phyloP scores from a whole-genome alignment of 2,888 invertebrate species.

The Patella depressa region DNA sequence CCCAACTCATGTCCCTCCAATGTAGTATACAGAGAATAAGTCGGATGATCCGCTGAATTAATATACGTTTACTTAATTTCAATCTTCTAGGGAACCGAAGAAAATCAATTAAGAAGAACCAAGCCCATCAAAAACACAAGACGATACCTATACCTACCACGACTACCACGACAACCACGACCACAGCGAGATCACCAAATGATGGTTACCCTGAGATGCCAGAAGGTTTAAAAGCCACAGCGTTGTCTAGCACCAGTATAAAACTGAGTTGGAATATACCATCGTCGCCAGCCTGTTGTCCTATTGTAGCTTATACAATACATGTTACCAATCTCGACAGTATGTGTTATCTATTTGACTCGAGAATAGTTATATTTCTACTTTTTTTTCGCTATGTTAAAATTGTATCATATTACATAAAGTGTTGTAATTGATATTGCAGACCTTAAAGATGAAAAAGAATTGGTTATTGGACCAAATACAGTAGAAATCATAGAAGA shows the following conservation, averaged over 20 bases:
- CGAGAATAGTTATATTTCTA: too few relatives aligned
- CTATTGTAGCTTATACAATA: constrained; percentile 37
- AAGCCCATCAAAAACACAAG: background rate
- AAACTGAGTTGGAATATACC: constrained; percentile 30
- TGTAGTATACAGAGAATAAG: too few relatives aligned
- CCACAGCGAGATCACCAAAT: constrained; percentile 1
- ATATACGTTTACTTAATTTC: too few relatives aligned
- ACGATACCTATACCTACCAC: background rate
- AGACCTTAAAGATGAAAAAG: constrained; percentile 13
- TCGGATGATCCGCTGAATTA: too few relatives aligned
- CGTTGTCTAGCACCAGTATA: constrained; percentile 25
- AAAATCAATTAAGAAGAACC: constrained; percentile 13
- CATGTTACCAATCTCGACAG: constrained; percentile 17
- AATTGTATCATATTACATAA: too few relatives aligned
- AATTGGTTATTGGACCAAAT: constrained; percentile 21
- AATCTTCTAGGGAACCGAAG: background rate
- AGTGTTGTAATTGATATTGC: background rate
- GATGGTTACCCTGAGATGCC: constrained; percentile 17
- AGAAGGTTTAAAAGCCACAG: constrained; percentile 9
- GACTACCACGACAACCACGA: background rate
- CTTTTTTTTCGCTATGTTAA: too few relatives aligned
- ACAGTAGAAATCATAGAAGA: constrained; percentile 13
- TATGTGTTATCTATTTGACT: background rate
- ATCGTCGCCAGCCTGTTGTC: constrained; percentile 28
- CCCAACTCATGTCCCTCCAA: too few relatives aligned